Conservation (phyloP, 2,888 invertebrate genomes). For the Lasioglossum vierecki region DNA sequence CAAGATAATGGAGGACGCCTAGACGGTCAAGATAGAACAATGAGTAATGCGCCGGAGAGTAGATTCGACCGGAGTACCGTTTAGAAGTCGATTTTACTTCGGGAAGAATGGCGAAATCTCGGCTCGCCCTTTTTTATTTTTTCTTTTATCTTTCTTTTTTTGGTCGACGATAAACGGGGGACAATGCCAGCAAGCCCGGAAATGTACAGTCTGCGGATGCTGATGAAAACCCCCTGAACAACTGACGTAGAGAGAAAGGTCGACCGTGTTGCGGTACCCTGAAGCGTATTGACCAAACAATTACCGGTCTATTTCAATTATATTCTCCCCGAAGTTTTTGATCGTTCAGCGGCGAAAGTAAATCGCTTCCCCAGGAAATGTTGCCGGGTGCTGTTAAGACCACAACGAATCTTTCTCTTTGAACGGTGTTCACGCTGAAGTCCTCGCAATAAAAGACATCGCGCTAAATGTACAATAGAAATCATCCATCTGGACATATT, state of each 20-base stretch:
- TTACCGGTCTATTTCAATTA: conserved; percentile 40
- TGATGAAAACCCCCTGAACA: conserved; percentile 40
- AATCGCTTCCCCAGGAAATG: neutral
- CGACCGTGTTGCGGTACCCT: neutral
- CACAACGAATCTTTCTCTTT: neutral
- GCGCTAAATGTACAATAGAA: neutral
- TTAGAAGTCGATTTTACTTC: conserved; percentile 49
- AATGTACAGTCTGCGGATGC: conserved; percentile 56
- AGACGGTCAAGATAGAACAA: conserved; percentile 59
- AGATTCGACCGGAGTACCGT: conserved; percentile 50
- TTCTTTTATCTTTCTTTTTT: conserved; percentile 22
- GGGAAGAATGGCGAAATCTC: conserved; percentile 50
- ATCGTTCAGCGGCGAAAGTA: neutral
- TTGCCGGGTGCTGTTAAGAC: neutral
- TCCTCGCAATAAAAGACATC: neutral
- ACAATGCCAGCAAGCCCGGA: conserved; percentile 52
- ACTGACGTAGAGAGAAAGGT: conserved; percentile 19
- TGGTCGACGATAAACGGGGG: conserved; percentile 54
- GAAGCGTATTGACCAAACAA: conserved; percentile 43
- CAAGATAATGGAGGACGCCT: conserved; percentile 46
- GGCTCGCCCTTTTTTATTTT: conserved; percentile 2
- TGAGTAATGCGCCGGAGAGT: conserved; percentile 52
- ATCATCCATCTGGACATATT: neutral
- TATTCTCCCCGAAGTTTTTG: conserved; percentile 24
- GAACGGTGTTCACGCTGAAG: neutral